A percentile compares a stretch with the other conserved stretches of the same genome.
Conservation (phyloP, 2,113 vertebrate species). For the Leucopsar rothschildi region DNA sequence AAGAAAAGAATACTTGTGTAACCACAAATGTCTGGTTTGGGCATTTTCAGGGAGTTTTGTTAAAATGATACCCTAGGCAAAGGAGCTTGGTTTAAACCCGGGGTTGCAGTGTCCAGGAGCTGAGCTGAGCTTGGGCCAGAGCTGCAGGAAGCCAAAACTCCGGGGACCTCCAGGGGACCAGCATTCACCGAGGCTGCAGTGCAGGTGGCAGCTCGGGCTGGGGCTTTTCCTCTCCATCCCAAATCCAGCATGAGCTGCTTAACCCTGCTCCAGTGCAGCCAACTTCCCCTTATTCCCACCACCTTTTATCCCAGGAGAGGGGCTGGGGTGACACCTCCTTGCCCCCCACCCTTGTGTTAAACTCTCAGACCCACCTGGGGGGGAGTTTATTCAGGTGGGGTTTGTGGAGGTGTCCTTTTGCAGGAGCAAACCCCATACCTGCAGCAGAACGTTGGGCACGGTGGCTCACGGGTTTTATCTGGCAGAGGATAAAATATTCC, state of each 20-base stretch:
- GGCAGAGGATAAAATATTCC: not conserved
- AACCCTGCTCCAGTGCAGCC: not conserved
- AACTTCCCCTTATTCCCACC: rapidly evolving
- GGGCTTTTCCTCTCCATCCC: not conserved
- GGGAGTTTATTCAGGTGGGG: not conserved
- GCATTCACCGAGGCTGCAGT: rapidly evolving
- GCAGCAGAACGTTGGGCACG: rapidly evolving
- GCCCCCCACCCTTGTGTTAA: rapidly evolving
- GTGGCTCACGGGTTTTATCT: not conserved
- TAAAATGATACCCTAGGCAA: not conserved
- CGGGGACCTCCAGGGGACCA: not conserved
- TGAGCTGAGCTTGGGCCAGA: not conserved
- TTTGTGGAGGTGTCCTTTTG: not conserved
- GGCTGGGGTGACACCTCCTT: not conserved
- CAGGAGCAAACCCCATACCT: not conserved
- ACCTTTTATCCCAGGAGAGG: not conserved
- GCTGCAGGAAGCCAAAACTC: not conserved
- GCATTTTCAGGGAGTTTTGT: not conserved
- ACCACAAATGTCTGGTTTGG: not conserved
- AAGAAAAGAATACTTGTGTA: not conserved
- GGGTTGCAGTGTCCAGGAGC: not conserved
- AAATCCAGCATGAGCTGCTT: not conserved
- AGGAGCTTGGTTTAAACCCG: not conserved
- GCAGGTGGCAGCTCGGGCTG: not conserved
- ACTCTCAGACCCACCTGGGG: not conserved